Conservation (phyloP, 2,888 invertebrate species). For the Petrolisthes manimaculis region DNA sequence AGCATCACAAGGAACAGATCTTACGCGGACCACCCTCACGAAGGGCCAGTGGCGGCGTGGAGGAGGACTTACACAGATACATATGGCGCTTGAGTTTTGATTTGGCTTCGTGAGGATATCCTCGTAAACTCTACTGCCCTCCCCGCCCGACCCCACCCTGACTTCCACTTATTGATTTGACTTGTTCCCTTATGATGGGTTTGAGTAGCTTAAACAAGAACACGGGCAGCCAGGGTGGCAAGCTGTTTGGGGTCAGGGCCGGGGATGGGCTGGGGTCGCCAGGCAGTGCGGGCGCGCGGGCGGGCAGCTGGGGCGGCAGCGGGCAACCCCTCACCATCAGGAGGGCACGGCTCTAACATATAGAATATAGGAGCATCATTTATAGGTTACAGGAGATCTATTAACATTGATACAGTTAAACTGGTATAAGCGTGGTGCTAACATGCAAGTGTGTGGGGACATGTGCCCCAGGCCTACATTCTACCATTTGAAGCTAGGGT, state of each 20-base stretch:
- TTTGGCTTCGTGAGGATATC: conserved; percentile 61
- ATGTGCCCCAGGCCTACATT: conserved; percentile 64
- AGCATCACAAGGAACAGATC: conserved; percentile 63
- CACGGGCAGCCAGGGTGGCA: not conserved
- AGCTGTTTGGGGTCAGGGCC: conserved; percentile 40
- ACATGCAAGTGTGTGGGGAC: conserved; percentile 64
- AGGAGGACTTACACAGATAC: conserved; percentile 58
- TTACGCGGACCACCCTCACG: conserved; percentile 60
- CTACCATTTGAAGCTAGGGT: conserved; percentile 63
- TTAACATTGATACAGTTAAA: conserved; percentile 65
- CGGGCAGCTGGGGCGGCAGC: conserved; percentile 62
- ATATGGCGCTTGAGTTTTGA: conserved; percentile 61
- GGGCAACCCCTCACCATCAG: conserved; percentile 63
- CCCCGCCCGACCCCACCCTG: conserved; percentile 50
- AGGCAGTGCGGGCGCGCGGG: conserved; percentile 63
- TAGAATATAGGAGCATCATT: conserved; percentile 61
- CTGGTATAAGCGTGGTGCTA: conserved; percentile 63
- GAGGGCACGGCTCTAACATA: conserved; percentile 58
- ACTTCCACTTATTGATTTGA: not conserved
- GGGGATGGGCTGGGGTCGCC: conserved; percentile 60
- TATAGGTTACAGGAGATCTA: conserved; percentile 64
- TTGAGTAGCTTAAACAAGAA: not conserved
- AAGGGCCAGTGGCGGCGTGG: conserved; percentile 53
- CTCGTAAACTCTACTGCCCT: conserved; percentile 61
- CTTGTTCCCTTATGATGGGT: not conserved